A percentile compares a stretch with the other conserved stretches of the same genome.
Conservation (phyloP, 1,140 invertebrate species). For the Lamellibrachia luymesi region DNA sequence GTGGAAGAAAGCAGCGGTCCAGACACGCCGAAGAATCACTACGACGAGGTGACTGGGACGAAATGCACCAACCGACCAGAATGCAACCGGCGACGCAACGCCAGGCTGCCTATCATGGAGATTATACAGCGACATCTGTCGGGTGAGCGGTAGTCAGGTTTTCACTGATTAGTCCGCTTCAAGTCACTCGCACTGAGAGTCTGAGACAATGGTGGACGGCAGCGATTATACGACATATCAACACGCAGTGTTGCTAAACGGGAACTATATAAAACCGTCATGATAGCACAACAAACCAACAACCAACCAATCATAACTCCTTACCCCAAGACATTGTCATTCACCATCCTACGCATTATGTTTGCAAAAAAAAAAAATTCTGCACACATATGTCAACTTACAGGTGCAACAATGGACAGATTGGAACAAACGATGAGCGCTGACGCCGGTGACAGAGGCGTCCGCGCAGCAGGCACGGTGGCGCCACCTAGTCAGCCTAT, state of each 20-base stretch:
- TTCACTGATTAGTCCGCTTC: not conserved
- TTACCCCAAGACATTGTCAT: too few species aligned
- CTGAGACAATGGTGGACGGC: not conserved
- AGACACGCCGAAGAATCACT: not conserved
- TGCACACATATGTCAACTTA: not conserved
- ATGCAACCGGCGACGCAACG: not conserved
- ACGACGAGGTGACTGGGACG: not conserved
- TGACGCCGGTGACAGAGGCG: not conserved
- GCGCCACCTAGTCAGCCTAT: not conserved
- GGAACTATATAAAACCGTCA: not conserved
- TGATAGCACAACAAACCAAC: not conserved
- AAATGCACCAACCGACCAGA: not conserved
- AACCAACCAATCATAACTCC: too few species aligned
- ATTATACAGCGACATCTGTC: not conserved
- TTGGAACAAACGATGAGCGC: not conserved
- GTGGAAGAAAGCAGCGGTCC: not conserved
- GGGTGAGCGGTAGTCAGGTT: not conserved
- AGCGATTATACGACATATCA: not conserved
- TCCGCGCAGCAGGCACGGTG: not conserved
- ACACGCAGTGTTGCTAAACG: not conserved
- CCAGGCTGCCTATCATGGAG: not conserved
- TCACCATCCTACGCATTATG: too few species aligned
- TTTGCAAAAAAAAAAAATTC: too few species aligned
- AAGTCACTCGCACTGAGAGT: not conserved
- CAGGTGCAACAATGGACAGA: not conserved